Conservation (phyloP, 2,888 invertebrate genomes). For the Smittia aterrima region DNA sequence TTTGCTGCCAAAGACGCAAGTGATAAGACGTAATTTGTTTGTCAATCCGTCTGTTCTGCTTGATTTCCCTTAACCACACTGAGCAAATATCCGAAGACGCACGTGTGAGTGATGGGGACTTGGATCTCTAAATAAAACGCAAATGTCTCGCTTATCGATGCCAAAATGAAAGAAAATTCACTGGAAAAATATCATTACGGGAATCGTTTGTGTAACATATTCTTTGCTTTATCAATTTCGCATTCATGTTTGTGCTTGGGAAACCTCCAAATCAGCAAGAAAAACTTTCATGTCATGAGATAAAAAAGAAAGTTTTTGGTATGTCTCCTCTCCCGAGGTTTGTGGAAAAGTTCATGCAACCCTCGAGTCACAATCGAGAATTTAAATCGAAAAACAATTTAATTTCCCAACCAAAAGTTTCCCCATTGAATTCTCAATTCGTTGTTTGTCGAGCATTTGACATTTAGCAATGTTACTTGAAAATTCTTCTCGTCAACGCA, state of each 20-base stretch:
- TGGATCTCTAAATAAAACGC: background rate
- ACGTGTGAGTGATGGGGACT: background rate
- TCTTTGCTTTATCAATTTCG: background rate
- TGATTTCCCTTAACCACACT: background rate
- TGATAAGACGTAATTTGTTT: constrained; percentile 31
- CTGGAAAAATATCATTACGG: background rate
- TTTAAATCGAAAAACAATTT: constrained; percentile 7
- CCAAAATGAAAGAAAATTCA: background rate
- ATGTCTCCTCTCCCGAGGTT: too few species aligned
- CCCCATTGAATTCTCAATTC: too few species aligned
- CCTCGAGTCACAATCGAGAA: background rate
- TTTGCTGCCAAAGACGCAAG: background rate
- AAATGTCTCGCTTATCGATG: background rate
- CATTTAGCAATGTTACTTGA: too few species aligned
- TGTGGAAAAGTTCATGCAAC: background rate
- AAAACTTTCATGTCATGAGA: background rate
- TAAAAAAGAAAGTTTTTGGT: too few species aligned
- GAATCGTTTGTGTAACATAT: background rate
- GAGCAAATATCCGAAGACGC: background rate
- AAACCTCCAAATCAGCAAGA: background rate
- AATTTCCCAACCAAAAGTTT: background rate
- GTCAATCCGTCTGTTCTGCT: constrained; percentile 5
- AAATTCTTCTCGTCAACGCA: too few species aligned
- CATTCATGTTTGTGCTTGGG: background rate
- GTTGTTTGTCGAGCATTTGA: too few species aligned